Evolutionary conservation across 2,113 vertebrate genomes (phyloP).

Genomic region (Burhinus bistriatus): DNA sequence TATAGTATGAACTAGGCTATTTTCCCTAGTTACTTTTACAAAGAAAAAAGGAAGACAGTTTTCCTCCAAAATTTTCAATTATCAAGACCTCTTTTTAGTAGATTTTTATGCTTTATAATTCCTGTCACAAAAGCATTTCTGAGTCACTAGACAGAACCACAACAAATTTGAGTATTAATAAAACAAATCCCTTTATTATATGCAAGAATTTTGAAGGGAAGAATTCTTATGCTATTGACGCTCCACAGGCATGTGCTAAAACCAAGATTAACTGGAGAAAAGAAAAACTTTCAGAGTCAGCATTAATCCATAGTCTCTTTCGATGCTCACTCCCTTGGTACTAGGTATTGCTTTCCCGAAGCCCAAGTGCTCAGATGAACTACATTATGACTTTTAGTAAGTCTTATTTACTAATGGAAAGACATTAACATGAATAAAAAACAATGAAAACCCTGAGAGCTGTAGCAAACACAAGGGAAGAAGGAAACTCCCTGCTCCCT

Average conservation of each 20-base stretch:
- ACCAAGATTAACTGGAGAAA: not conserved
- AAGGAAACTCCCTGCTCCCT: not conserved
- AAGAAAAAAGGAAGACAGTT: not conserved
- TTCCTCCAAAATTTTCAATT: not conserved
- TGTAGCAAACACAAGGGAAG: constrained; percentile 1
- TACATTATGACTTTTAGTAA: not conserved
- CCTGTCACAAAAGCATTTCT: not conserved
- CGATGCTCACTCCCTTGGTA: not conserved
- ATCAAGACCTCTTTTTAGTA: not conserved
- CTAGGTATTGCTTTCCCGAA: not conserved
- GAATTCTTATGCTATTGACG: not conserved
- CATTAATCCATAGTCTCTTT: not conserved
- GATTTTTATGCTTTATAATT: not conserved
- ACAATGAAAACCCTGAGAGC: not conserved
- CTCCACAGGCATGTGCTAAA: not conserved
- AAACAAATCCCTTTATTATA: not conserved
- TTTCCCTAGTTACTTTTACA: not conserved
- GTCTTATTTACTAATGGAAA: not conserved
- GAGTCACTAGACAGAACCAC: not conserved
- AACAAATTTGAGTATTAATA: not conserved
- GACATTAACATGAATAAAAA: not conserved
- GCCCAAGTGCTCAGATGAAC: not conserved
- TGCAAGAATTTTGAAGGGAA: not conserved
- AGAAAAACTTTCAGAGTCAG: not conserved
- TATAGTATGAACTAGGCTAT: not conserved